Evolutionary conservation across 64 coral and sea anemone species (phyloP).

Genomic region (Stichodactyla mertensii): DNA sequence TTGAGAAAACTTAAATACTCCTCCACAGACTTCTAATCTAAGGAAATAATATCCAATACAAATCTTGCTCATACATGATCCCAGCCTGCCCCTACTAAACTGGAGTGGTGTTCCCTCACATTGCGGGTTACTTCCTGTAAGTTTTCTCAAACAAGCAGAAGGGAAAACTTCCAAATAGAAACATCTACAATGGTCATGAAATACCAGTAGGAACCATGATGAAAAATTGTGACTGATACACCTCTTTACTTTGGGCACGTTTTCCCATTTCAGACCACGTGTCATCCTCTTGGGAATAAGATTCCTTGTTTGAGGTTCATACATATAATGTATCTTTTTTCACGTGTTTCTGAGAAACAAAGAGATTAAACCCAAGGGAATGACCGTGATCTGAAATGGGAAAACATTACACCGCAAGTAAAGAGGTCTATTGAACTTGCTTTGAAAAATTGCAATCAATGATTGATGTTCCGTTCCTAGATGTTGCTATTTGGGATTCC

Average conservation of each 20-base stretch:
- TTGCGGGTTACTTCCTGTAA: constrained; percentile 25
- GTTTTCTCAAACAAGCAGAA: constrained; percentile 23
- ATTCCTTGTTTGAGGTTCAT: too few species aligned
- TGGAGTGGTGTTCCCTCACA: constrained; percentile 26
- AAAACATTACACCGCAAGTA: too few species aligned
- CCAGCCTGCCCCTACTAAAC: background rate
- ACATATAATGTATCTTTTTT: too few species aligned
- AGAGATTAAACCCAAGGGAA: too few species aligned
- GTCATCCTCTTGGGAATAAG: too few species aligned
- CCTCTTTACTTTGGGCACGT: too few species aligned
- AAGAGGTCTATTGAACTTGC: too few species aligned
- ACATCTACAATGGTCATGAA: background rate
- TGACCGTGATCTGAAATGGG: too few species aligned
- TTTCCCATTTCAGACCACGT: too few species aligned
- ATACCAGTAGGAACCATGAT: too few species aligned
- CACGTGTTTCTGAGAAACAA: too few species aligned
- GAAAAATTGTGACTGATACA: too few species aligned
- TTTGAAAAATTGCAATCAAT: background rate
- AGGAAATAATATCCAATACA: background rate
- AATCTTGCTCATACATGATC: background rate
- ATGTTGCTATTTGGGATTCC: background rate
- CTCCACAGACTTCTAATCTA: constrained; percentile 14
- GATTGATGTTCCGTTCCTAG: background rate
- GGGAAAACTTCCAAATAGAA: background rate
- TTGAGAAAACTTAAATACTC: constrained; percentile 46